These are phyloP conservation scores for Microcebus jonahi DNA, from an alignment of 2,113 vertebrate genomes.

Conservation along the genomic window DNA sequence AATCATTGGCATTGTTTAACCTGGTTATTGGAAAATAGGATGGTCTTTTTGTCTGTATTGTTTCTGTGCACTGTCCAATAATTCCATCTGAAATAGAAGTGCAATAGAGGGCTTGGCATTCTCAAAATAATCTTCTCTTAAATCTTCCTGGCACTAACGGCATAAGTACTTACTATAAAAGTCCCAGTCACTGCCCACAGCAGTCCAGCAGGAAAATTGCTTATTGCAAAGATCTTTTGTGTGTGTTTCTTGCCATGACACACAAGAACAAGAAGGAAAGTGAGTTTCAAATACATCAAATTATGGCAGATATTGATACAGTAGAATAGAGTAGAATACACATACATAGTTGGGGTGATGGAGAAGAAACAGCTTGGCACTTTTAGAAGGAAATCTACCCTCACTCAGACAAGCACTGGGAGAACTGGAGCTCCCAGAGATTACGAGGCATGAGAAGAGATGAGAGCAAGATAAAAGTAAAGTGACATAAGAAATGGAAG, in stretches of 20 bases:
- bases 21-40: not conserved
- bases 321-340: not conserved
- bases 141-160: constrained; percentile 69
- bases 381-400: constrained; percentile 45
- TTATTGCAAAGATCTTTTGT: constrained; percentile 64
- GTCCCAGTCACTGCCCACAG: constrained; percentile 62
- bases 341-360: not conserved
- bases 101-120: not conserved
- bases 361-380: not conserved
- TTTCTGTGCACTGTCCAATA: constrained; percentile 45
- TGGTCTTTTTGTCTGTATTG: not conserved
- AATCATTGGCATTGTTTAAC: not conserved
- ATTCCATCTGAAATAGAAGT: constrained; percentile 49
- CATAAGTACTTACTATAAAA: constrained; percentile 66
- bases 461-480: constrained; percentile 60
- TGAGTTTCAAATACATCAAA: constrained; percentile 28
- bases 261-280: constrained; percentile 45
- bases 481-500: constrained; percentile 68
- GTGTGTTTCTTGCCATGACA: constrained; percentile 22
- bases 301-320: constrained; percentile 43
- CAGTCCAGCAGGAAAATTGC: constrained; percentile 64
- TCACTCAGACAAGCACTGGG: not conserved
- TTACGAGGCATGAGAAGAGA: not conserved
- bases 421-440: not conserved
- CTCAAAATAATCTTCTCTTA: constrained; percentile 66